Conservation (phyloP, 1,140 invertebrate genomes). For the Brachionus manjavacas region DNA sequence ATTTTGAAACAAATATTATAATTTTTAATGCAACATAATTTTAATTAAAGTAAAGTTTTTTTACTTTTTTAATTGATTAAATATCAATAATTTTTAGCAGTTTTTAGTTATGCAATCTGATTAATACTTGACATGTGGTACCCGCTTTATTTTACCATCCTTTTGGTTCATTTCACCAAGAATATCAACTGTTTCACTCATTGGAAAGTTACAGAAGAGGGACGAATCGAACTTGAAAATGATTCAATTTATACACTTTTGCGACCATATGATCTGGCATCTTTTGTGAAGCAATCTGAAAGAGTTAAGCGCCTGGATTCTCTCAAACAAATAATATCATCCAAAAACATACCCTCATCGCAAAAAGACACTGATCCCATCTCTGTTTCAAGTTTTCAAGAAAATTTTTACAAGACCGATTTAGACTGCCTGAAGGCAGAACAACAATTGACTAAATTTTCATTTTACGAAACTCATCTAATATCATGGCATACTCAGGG, state of each 20-base stretch:
- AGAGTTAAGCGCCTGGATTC: not conserved
- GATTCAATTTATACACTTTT: not conserved
- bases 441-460: slow-evolving; percentile 39
- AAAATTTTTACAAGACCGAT: slow-evolving; percentile 32
- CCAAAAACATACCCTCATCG: not conserved
- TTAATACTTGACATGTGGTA: too few species aligned
- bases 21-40: not conserved
- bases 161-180: not conserved
- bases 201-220: slow-evolving; percentile 12
- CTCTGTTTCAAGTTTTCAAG: slow-evolving; percentile 4
- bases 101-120: too few species aligned
- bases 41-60: not conserved
- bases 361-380: not conserved
- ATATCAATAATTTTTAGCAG: not conserved
- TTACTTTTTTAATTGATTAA: not conserved
- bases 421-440: slow-evolving; percentile 10
- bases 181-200: not conserved
- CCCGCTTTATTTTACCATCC: not conserved
- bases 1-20: not conserved
- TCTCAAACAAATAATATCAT: not conserved
- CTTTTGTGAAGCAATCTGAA: slow-evolving; percentile 24
- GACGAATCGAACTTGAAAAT: not conserved
- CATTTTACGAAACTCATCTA: slow-evolving; percentile 35
- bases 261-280: slow-evolving; percentile 20
- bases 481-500: not conserved